Conservation (phyloP, 2,797 vertebrate species). For the Chromobotia macracanthus region DNA sequence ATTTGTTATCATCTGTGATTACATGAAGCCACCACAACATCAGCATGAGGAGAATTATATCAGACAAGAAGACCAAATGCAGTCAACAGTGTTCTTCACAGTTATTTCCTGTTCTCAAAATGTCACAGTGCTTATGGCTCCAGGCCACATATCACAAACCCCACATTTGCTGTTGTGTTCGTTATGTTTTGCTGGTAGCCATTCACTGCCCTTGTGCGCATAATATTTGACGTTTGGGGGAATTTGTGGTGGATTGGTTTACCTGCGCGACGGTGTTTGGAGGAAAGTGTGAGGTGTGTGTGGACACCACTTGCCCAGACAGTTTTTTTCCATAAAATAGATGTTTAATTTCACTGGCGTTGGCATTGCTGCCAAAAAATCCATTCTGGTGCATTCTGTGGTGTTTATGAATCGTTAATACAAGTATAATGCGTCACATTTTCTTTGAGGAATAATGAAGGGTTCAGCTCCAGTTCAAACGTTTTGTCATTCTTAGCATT, state of each 20-base stretch:
- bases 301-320: conserved; percentile 34
- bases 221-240: conserved; percentile 18
- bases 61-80: conserved; percentile 5
- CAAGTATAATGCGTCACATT: conserved; percentile 3
- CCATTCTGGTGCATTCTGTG: conserved; percentile 1
- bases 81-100: conserved; percentile 8
- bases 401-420: conserved; percentile 41
- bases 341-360: conserved; percentile 36
- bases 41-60: neutral
- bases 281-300: conserved; percentile 40
- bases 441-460: conserved; percentile 9
- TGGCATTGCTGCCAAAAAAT: conserved; percentile 10
- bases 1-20: neutral
- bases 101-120: conserved; percentile 31
- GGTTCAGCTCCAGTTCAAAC: conserved; percentile 29
- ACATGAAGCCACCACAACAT: neutral
- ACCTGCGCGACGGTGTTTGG: neutral
- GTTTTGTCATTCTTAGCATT: neutral
- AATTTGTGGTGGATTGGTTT: conserved; percentile 20
- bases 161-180: conserved; percentile 16
- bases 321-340: conserved; percentile 17
- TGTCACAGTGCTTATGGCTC: conserved; percentile 21
- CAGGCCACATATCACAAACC: conserved; percentile 33
- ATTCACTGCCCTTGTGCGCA: conserved; percentile 14
- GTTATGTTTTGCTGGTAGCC: conserved; percentile 37